These are phyloP conservation scores for Galaxea fascicularis DNA, from an alignment of 92 coral and sea anemone genomes.

Conservation along the genomic window DNA sequence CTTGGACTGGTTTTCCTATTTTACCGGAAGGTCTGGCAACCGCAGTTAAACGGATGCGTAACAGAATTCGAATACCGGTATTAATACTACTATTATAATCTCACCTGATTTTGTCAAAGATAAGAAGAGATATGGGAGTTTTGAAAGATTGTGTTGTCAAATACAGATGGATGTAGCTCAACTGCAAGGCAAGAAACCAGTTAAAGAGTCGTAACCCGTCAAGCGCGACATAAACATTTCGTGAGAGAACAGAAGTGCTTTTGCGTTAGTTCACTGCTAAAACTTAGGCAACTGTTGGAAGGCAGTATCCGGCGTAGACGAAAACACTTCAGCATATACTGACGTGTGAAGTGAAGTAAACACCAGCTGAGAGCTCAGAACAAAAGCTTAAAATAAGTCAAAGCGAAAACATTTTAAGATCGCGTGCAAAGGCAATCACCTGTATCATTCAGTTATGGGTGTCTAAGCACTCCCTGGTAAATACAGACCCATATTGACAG, in stretches of 20 bases:
- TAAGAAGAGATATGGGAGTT: not conserved
- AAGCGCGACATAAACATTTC: constrained; percentile 45
- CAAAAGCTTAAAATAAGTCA: constrained; percentile 15
- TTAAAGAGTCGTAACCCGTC: not conserved
- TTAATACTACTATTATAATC: not conserved
- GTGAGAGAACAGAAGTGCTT: constrained; percentile 51
- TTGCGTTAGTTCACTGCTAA: constrained; percentile 26
- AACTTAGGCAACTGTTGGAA: constrained; percentile 19
- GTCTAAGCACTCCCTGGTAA: constrained; percentile 29
- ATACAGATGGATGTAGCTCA: not conserved
- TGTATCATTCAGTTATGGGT: constrained; percentile 54
- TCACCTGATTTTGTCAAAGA: constrained; percentile 11
- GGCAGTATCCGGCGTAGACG: constrained; percentile 47
- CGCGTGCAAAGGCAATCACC: constrained; percentile 52
- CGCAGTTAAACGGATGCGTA: not conserved
- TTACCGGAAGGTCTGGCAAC: constrained; percentile 20
- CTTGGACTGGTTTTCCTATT: not conserved
- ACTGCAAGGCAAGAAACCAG: not conserved
- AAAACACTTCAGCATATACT: constrained; percentile 38
- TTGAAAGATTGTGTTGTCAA: not conserved
- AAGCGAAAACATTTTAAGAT: constrained; percentile 36
- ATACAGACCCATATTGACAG: constrained; percentile 31
- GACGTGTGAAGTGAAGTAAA: constrained; percentile 33
- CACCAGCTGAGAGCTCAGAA: constrained; percentile 13
- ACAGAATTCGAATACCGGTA: constrained; percentile 25